A percentile compares a stretch with the other conserved stretches of the same genome.
Evolutionary conservation across 2,113 vertebrate species (phyloP).

Genomic region (Lepisosteus oculatus): DNA sequence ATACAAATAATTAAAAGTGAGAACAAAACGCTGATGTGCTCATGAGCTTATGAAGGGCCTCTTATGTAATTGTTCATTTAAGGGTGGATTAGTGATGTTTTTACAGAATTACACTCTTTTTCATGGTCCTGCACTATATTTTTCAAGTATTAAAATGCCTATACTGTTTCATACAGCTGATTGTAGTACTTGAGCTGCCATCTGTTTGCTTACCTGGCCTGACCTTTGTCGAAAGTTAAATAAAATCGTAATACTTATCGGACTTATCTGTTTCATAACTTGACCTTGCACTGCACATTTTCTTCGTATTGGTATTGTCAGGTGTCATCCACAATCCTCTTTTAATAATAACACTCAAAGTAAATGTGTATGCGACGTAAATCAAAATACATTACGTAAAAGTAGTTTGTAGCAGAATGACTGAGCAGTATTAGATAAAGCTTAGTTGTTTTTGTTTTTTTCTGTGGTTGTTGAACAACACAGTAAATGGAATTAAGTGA

Average conservation of each 20-base stretch:
- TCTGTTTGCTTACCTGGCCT: background rate
- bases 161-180: background rate
- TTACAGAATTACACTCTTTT: constrained; percentile 20
- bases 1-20: background rate
- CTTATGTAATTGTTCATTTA: constrained; percentile 21
- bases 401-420: constrained; percentile 17
- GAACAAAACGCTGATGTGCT: background rate
- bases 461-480: too few relatives aligned
- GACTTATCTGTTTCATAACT: constrained; percentile 3
- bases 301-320: background rate
- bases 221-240: background rate
- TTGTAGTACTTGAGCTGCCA: background rate
- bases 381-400: constrained; percentile 36
- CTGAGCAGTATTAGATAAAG: background rate
- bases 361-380: constrained; percentile 32
- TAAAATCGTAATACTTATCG: background rate
- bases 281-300: background rate
- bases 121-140: constrained; percentile 20
- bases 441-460: background rate
- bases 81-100: constrained; percentile 4
- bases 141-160: background rate
- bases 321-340: background rate
- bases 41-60: constrained; percentile 18
- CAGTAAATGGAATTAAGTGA: too few relatives aligned
- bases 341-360: constrained; percentile 11